Percentiles rank a stretch among this genome's conserved stretches.
Evolutionary conservation across 23 tunicate genomes (phyloP).

Genomic region (Pegea sp.): DNA sequence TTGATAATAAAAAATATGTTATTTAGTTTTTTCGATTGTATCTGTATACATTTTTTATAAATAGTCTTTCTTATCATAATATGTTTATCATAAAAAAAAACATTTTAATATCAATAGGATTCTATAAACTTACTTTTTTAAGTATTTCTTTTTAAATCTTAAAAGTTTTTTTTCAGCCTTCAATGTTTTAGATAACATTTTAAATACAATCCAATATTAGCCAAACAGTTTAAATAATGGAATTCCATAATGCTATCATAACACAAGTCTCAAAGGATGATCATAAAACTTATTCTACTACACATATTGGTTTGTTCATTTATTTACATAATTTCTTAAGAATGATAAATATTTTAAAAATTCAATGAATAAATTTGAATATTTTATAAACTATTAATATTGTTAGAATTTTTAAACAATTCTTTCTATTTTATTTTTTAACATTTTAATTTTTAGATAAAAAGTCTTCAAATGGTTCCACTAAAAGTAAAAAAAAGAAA

Average conservation of each 20-base stretch:
- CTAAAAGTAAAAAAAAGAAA: background rate
- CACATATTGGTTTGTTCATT: background rate
- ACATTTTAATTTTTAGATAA: background rate
- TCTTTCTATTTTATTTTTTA: background rate
- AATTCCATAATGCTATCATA: background rate
- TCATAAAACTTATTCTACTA: conserved; percentile 1
- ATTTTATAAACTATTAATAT: background rate
- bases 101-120: too few species aligned
- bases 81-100: too few species aligned
- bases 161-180: too few species aligned
- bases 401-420: background rate
- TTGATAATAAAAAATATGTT: too few species aligned
- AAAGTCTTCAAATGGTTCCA: too few species aligned
- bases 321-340: background rate
- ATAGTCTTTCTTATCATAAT: too few species aligned
- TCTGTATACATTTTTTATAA: too few species aligned
- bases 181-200: too few species aligned
- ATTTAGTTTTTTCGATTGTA: too few species aligned
- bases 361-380: background rate
- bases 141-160: too few species aligned
- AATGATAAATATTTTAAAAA: background rate
- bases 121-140: too few species aligned
- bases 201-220: too few species aligned
- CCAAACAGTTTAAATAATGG: background rate
- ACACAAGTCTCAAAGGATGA: background rate